phyloP scores from a whole-genome alignment of 2,113 vertebrate species.

The Peromyscus leucopus region DNA sequence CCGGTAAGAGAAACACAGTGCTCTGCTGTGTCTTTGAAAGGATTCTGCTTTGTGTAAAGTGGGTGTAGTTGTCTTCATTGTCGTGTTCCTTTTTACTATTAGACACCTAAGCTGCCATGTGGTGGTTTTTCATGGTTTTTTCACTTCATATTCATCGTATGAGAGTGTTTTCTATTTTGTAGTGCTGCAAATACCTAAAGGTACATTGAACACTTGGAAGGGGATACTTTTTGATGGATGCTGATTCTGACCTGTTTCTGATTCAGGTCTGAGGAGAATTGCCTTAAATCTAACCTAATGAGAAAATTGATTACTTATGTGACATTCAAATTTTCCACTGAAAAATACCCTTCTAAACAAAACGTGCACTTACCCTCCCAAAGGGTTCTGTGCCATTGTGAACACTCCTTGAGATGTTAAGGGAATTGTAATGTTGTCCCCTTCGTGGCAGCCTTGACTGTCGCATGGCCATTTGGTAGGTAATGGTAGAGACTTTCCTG shows the following conservation, averaged over 20 bases:
- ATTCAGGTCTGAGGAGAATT: conserved; percentile 85
- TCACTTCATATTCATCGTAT: conserved; percentile 75
- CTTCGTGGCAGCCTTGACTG: conserved; percentile 81
- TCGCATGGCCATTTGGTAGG: conserved; percentile 83
- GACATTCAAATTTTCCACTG: conserved; percentile 75
- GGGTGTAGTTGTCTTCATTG: conserved; percentile 72
- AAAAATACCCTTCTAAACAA: conserved; percentile 76
- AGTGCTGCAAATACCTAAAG: conserved; percentile 72
- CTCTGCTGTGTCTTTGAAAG: neutral
- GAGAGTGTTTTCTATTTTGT: conserved; percentile 81
- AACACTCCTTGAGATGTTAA: conserved; percentile 77
- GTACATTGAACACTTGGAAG: conserved; percentile 70
- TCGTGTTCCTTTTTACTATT: conserved; percentile 76
- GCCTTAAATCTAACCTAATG: conserved; percentile 86
- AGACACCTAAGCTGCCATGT: conserved; percentile 76
- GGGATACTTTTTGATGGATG: conserved; percentile 63
- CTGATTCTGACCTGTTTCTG: conserved; percentile 65
- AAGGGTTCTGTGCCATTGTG: conserved; percentile 71
- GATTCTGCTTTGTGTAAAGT: conserved; percentile 66
- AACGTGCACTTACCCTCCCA: conserved; percentile 65
- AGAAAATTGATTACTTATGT: conserved; percentile 70
- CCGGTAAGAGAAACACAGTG: neutral
- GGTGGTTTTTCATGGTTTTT: conserved; percentile 65
- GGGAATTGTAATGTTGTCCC: conserved; percentile 70
- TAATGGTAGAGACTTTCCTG: conserved; percentile 87